Conservation (phyloP, 2,113 vertebrate genomes). For the Semicossyphus pulcher region DNA sequence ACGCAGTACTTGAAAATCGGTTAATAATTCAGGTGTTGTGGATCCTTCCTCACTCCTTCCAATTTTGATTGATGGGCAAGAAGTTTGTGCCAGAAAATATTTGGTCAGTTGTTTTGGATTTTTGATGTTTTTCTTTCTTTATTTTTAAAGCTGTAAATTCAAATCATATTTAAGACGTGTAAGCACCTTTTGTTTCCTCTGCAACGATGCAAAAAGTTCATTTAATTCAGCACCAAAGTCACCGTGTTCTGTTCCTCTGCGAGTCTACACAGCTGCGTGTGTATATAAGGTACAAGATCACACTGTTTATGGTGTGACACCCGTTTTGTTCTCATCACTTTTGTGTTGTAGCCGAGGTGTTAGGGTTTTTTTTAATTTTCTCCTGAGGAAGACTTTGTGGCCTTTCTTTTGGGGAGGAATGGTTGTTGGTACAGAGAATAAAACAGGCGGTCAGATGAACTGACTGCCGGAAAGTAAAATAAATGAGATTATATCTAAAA, state of each 20-base stretch:
- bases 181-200: slow-evolving; percentile 59
- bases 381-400: slow-evolving; percentile 63
- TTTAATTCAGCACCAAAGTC: slow-evolving; percentile 74
- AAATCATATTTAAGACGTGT: slow-evolving; percentile 40
- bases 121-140: not conserved
- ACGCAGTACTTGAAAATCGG: slow-evolving; percentile 31
- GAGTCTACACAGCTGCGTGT: slow-evolving; percentile 65
- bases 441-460: slow-evolving; percentile 40
- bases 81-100: slow-evolving; percentile 49
- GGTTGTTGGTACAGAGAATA: slow-evolving; percentile 51
- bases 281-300: slow-evolving; percentile 80
- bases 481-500: slow-evolving; percentile 61
- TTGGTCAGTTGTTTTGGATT: not conserved
- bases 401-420: slow-evolving; percentile 69
- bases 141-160: slow-evolving; percentile 26
- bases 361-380: slow-evolving; percentile 25
- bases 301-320: slow-evolving; percentile 58
- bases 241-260: slow-evolving; percentile 41
- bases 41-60: slow-evolving; percentile 27
- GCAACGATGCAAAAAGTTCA: slow-evolving; percentile 49
- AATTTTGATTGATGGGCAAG: slow-evolving; percentile 21
- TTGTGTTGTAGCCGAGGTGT: slow-evolving; percentile 40
- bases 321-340: slow-evolving; percentile 46
- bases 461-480: slow-evolving; percentile 63
- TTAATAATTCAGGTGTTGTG: slow-evolving; percentile 43